A percentile compares a stretch with the other conserved stretches of the same genome.
These are phyloP conservation scores for Macquaria australasica DNA, from an alignment of 2,113 vertebrate genomes.

Conservation along the genomic window DNA sequence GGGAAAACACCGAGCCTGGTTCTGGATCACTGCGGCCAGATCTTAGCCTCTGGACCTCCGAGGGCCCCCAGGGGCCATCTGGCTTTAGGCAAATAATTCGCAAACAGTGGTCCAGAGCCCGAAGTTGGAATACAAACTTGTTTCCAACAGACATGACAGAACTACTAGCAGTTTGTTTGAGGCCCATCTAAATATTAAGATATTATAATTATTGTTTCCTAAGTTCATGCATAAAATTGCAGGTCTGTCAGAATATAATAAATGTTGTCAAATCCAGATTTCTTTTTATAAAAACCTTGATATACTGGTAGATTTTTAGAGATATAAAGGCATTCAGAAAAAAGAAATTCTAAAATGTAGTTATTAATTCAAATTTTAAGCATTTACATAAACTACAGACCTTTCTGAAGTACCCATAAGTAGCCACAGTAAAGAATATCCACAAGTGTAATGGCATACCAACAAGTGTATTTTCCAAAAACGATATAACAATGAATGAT, in stretches of 20 bases:
- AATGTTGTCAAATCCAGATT: background rate
- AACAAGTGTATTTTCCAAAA: background rate
- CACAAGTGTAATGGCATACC: background rate
- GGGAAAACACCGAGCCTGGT: conserved; percentile 73
- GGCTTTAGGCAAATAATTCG: conserved; percentile 52
- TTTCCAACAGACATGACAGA: conserved; percentile 7
- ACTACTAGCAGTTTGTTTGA: background rate
- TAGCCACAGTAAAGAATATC: background rate
- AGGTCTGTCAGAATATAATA: background rate
- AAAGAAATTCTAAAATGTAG: too few relatives aligned
- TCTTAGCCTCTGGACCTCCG: conserved; percentile 56
- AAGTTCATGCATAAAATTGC: too few relatives aligned
- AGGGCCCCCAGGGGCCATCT: conserved; percentile 63
- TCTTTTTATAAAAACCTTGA: background rate
- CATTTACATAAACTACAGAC: background rate
- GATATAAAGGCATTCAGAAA: background rate
- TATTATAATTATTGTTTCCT: background rate
- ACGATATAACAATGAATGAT: background rate
- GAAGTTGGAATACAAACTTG: background rate
- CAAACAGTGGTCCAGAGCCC: conserved; percentile 18
- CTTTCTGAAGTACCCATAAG: background rate
- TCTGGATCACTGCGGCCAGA: conserved; percentile 53
- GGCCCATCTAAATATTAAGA: background rate
- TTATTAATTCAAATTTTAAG: background rate
- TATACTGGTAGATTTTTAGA: background rate